Evolutionary conservation across 2,888 invertebrate genomes (phyloP).

Genomic region (Tipula lateralis): DNA sequence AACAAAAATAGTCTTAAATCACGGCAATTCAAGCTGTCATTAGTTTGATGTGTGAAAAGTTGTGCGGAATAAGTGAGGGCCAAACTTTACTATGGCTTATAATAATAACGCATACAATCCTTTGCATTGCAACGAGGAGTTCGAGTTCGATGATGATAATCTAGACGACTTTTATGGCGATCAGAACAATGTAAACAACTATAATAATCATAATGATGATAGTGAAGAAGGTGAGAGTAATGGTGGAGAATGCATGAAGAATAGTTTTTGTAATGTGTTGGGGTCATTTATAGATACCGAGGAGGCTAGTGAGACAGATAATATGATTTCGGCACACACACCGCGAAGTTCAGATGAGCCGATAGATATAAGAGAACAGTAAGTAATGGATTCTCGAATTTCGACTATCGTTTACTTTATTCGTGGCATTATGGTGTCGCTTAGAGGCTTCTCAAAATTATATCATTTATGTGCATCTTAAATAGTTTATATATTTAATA

Average conservation of each 20-base stretch:
- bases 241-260: not conserved
- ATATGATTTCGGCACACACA: slow-evolving; percentile 59
- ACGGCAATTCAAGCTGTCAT: not conserved
- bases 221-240: slow-evolving; percentile 54
- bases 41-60: not conserved
- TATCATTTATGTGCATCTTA: too few relatives aligned
- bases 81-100: not conserved
- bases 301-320: slow-evolving; percentile 94
- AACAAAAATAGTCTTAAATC: not conserved
- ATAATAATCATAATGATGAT: slow-evolving; percentile 45
- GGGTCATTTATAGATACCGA: slow-evolving; percentile 70
- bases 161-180: slow-evolving; percentile 40
- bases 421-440: too few relatives aligned
- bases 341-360: slow-evolving; percentile 42
- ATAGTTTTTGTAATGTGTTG: slow-evolving; percentile 35
- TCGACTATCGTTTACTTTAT: not conserved
- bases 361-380: slow-evolving; percentile 49
- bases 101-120: slow-evolving; percentile 25
- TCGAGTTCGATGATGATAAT: slow-evolving; percentile 37
- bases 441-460: too few relatives aligned
- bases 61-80: not conserved
- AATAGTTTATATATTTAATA: too few relatives aligned
- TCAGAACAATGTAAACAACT: slow-evolving; percentile 39
- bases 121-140: slow-evolving; percentile 20
- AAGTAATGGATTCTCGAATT: slow-evolving; percentile 32